A percentile compares a stretch with the other conserved stretches of the same genome.
Evolutionary conservation across 2,113 vertebrate species (phyloP).

Genomic region (Pituophis catenifer): DNA sequence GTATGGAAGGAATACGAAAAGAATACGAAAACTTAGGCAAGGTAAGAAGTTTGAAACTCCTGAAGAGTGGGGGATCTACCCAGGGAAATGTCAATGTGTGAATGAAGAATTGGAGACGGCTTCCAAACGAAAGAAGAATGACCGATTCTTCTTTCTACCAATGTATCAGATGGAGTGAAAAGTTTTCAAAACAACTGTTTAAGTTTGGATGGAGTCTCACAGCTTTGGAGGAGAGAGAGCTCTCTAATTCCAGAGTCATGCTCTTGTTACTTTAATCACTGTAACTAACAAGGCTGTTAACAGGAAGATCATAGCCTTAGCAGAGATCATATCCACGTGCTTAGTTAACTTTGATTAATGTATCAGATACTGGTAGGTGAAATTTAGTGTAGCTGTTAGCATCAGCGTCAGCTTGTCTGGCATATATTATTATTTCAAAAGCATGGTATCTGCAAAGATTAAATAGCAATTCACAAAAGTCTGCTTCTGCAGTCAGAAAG

Average conservation of each 20-base stretch:
- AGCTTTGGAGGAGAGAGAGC: background rate
- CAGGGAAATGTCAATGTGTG: background rate
- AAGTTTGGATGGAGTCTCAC: background rate
- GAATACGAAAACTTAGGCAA: background rate
- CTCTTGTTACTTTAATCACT: background rate
- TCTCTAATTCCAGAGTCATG: background rate
- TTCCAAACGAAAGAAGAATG: background rate
- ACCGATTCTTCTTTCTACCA: background rate
- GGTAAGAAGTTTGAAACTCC: background rate
- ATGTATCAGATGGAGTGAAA: background rate
- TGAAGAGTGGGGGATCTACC: background rate
- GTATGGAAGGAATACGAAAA: background rate
- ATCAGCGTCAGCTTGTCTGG: background rate
- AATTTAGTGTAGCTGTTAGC: background rate
- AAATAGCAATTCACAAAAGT: background rate
- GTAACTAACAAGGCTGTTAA: background rate
- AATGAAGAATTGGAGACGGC: background rate
- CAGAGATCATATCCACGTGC: background rate
- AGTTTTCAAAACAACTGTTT: background rate
- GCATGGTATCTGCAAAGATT: background rate
- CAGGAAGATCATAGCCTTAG: background rate
- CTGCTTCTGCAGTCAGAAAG: background rate
- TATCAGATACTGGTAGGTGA: background rate
- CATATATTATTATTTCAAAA: background rate
- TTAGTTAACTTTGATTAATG: background rate